A percentile compares a stretch with the other conserved stretches of the same genome.
Conservation (phyloP, 2,888 invertebrate species). For the Alviniconcha strummeri region DNA sequence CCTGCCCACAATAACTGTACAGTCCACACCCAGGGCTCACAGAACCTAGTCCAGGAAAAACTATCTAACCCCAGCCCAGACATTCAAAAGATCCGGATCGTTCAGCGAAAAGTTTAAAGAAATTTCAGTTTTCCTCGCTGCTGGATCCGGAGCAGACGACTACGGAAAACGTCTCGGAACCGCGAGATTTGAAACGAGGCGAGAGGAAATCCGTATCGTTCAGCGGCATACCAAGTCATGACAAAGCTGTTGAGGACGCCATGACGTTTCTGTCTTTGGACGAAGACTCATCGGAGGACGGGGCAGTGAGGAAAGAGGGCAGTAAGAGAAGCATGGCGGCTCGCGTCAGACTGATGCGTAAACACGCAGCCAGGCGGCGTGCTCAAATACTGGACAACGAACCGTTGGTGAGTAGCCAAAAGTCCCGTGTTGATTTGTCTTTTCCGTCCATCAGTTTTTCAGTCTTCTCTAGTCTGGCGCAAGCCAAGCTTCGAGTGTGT, state of each 20-base stretch:
- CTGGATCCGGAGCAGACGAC: background rate
- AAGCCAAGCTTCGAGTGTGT: too few species aligned
- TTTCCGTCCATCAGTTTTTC: too few species aligned
- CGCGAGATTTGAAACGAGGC: background rate
- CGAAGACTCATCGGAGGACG: background rate
- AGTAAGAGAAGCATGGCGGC: background rate
- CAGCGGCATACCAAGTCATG: background rate
- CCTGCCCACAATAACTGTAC: background rate
- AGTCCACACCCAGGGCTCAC: background rate
- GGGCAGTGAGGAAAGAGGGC: background rate
- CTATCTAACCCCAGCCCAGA: too few species aligned
- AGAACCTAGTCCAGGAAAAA: background rate
- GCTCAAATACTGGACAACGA: constrained; percentile 22
- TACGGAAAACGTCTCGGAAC: too few species aligned
- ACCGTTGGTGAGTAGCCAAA: constrained; percentile 1
- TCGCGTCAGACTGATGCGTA: background rate
- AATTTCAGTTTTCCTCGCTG: too few species aligned
- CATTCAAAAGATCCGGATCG: background rate
- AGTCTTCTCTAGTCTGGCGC: too few species aligned
- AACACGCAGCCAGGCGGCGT: constrained; percentile 13
- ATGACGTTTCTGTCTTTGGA: background rate
- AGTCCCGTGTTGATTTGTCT: too few species aligned
- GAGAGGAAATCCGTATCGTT: background rate
- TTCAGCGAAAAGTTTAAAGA: background rate
- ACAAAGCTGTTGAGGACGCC: background rate